Percentiles rank a stretch among this genome's conserved stretches.
Evolutionary conservation across 2,888 invertebrate species (phyloP).

Genomic region (Drosophila kuntzei): DNA sequence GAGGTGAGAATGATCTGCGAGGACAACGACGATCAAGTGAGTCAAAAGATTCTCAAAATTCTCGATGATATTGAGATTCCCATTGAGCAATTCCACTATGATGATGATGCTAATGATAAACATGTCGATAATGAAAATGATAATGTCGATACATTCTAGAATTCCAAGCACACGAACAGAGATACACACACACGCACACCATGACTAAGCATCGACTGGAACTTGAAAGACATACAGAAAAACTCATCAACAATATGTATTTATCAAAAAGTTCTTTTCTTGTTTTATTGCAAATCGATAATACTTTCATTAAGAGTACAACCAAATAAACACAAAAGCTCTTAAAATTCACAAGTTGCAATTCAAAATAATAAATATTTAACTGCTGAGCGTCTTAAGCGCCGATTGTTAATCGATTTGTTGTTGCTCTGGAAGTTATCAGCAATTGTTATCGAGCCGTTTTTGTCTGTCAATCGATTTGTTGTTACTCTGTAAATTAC

Average conservation of each 20-base stretch:
- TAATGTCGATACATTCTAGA: background rate
- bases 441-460: background rate
- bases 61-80: slow-evolving; percentile 10
- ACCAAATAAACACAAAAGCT: background rate
- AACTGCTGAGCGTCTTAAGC: background rate
- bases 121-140: background rate
- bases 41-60: slow-evolving; percentile 26
- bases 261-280: background rate
- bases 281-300: background rate
- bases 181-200: background rate
- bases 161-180: background rate
- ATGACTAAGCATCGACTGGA: background rate
- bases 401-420: background rate
- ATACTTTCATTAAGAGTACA: background rate
- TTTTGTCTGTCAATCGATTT: background rate
- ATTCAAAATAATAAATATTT: background rate
- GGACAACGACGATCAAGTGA: background rate
- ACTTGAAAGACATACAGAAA: background rate
- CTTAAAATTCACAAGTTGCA: slow-evolving; percentile 5
- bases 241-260: background rate
- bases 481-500: background rate
- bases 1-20: slow-evolving; percentile 30
- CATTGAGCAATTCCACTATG: background rate
- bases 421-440: background rate
- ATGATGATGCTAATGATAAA: background rate